Evolutionary conservation across 2,113 vertebrate species (phyloP), one percentile per base, ranked within the genome.

Genomic region (Platycercus adscitus): DNA sequence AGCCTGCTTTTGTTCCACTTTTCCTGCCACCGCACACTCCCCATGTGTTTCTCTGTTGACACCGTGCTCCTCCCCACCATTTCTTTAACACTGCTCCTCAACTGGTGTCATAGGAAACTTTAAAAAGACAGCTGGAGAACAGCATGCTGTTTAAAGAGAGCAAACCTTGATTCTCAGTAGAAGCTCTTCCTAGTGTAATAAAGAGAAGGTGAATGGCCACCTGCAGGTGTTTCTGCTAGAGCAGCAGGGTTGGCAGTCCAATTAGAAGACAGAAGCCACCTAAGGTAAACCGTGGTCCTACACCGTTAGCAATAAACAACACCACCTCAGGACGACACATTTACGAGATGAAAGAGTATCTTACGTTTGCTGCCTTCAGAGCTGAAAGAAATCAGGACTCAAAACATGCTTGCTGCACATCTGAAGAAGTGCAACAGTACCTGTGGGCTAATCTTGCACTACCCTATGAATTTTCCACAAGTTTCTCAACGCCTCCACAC

Each of bases 41-140:
- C 56, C 78, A 70, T 35, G 63, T 9, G 10, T n/a, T 66, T 73
- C 21, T 81, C 72, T 81, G 72, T n/a, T 68, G 49, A 89, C 64
- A 46, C 5, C 2, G 11, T 31, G 29, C 81, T 91, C 52, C 70
- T 81, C 55, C 52, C 60, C 75, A 52, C 44, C 63, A 41, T 25
- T 66, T 29, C 80, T 65, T 26, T 52, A 50, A 77, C 10, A 14
- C 43, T 86, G 63, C 43, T 85, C 26, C 52, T 69, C 72, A 65
- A 49, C 49, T 24, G 39, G 16, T 17, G 35, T 16, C 65, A 88
- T 0, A 31, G 31, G 17, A 80, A 92, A 80, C 75, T 82, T 94
- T 58, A 70, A 49, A 83, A 56, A 20, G 46, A 79, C 72, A 92
- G 49, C 66, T 95, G 66, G 47, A 85, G 17, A 66, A 85, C 61